Conservation (phyloP, 1,140 invertebrate species). For the Stegodyphus mimosarum region DNA sequence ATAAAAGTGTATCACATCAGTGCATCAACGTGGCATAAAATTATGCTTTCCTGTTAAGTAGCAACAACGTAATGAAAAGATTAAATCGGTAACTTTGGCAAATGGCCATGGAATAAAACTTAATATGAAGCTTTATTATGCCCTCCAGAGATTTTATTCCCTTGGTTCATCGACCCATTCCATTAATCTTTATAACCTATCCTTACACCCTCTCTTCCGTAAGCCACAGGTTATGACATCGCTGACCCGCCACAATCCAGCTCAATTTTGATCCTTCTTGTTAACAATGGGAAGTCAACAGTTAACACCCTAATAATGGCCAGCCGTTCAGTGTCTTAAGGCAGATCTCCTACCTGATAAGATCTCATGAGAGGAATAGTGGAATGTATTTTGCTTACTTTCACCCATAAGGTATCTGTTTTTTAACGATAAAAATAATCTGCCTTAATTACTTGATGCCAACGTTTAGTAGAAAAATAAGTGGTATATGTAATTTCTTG, state of each 20-base stretch:
- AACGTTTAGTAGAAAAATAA: too few species aligned
- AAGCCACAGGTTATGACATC: conserved; percentile 44
- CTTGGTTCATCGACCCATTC: neutral
- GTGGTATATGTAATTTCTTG: too few species aligned
- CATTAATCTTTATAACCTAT: conserved; percentile 42
- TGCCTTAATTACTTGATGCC: too few species aligned
- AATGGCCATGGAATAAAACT: neutral
- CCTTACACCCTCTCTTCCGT: neutral
- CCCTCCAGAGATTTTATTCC: neutral
- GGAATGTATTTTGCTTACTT: neutral
- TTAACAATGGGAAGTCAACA: conserved; percentile 42
- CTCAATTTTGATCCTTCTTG: conserved; percentile 42
- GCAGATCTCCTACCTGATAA: neutral
- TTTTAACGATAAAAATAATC: too few species aligned
- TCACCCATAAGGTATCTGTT: too few species aligned
- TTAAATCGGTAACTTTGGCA: neutral
- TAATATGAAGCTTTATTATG: neutral
- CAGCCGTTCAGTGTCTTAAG: neutral
- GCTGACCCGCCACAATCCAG: conserved; percentile 24
- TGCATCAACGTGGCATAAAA: too few species aligned
- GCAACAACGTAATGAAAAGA: too few species aligned
- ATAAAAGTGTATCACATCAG: too few species aligned
- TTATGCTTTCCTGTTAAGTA: too few species aligned
- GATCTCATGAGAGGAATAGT: neutral
- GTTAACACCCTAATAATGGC: conserved; percentile 38